Evolutionary conservation across 2,797 vertebrate species (phyloP), one percentile per base, ranked within the genome.

Genomic region (Darevskia nairensis): DNA sequence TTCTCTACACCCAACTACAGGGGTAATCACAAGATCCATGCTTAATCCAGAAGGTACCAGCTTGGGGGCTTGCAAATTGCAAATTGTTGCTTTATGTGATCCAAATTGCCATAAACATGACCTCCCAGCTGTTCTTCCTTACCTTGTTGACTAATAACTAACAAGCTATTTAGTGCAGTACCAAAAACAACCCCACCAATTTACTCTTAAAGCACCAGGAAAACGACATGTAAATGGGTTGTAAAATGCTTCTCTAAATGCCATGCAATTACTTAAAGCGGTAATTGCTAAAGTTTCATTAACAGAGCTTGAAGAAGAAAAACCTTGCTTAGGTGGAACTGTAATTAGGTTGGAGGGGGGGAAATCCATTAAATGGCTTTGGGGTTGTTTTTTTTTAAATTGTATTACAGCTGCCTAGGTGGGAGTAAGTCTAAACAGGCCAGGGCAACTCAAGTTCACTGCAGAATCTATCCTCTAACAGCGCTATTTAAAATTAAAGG

Each of bases 121-220:
- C 96, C 96, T 95, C 94, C 77, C 79, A 74, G 94, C 89, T 92
- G 89, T 89, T 93, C 91, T 93, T 66, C n/a, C 46, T 50, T 85
- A 84, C 89, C 72, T 61, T 74, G 8, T 82, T 91, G 93, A 93
- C 95, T 96, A 97, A 97, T 97, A 94, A 96, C 97, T 97, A 97
- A 96, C 97, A 94, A 94, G 87, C 93, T 96, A 82, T 93, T 96
- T 96, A 96, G 96, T 96, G 90, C 68, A 11, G 19, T 72, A 23
- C 25, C 66, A 90, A 90, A 95, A 95, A 88, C 96, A 94, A 93
- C 87, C 35, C 39, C 84, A 61, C 93, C 94, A 96, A 96, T 96
- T 94, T 94, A 95, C 94, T 95, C 92, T 23, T 89, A 92, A 94
- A 96, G 89, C 90, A 46, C 90, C 95, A 94, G 89, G 93, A 93